phyloP scores from a whole-genome alignment of 2,113 vertebrate genomes.

The Petrocephalus zakoni region DNA sequence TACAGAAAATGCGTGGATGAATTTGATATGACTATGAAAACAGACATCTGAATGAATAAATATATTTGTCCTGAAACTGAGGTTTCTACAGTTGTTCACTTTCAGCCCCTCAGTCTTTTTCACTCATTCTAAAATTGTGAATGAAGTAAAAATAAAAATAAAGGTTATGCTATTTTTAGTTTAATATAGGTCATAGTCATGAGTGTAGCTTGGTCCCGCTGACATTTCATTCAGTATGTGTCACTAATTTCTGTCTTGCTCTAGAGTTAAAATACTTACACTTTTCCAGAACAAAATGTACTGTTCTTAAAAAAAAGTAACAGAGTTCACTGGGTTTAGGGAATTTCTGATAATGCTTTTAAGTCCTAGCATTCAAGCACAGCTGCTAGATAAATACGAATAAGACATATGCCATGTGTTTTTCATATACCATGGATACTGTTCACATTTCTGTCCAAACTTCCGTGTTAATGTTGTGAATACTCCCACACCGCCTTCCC shows the following conservation, averaged over 20 bases:
- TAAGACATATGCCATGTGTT: not conserved
- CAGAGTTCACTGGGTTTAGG: not conserved
- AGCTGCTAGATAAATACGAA: not conserved
- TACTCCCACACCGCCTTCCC: not conserved
- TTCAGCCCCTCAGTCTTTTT: not conserved
- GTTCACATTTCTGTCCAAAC: not conserved
- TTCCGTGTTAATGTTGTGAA: not conserved
- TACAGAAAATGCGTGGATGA: not conserved
- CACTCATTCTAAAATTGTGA: slow-evolving; percentile 5
- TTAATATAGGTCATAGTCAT: not conserved
- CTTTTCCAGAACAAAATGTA: not conserved
- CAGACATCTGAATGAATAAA: slow-evolving; percentile 34
- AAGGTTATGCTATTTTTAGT: not conserved
- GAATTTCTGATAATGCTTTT: not conserved
- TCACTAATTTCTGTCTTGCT: not conserved
- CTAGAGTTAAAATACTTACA: not conserved
- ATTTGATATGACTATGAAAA: not conserved
- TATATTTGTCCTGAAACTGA: slow-evolving; percentile 20
- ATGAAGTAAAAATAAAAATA: slow-evolving; percentile 3
- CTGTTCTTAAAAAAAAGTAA: not conserved
- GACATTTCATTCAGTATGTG: not conserved
- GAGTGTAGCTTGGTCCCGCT: not conserved
- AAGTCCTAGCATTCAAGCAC: not conserved
- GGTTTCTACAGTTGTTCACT: slow-evolving; percentile 21
- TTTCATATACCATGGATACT: not conserved